A percentile compares a stretch with the other conserved stretches of the same genome.
Evolutionary conservation across 2,797 vertebrate species (phyloP).

Genomic region (Propithecus perrieri): DNA sequence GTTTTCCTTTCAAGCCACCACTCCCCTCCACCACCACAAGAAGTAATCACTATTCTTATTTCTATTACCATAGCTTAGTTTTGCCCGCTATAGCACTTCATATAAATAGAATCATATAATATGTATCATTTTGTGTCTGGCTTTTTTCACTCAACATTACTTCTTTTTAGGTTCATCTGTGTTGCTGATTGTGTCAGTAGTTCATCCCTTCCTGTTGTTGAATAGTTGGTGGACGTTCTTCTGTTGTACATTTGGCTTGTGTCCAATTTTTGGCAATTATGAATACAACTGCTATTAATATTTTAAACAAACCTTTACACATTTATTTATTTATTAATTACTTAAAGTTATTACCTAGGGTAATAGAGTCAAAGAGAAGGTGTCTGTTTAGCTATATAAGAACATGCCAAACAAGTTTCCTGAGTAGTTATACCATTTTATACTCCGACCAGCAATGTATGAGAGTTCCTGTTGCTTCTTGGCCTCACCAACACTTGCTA

Average conservation of each 20-base stretch:
- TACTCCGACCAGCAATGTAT: neutral
- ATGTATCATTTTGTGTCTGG: too few species aligned
- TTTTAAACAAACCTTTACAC: neutral
- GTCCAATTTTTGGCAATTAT: neutral
- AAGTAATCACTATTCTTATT: neutral
- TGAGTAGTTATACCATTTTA: neutral
- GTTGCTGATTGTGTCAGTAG: neutral
- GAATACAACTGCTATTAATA: neutral
- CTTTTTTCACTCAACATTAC: neutral
- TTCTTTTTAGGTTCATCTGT: neutral
- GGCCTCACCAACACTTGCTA: neutral
- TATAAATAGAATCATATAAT: neutral
- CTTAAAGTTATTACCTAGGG: neutral
- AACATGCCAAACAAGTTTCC: neutral
- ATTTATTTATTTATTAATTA: neutral
- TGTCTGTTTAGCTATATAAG: neutral
- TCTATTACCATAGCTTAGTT: too few species aligned
- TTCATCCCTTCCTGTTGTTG: neutral
- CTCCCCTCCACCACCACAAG: neutral
- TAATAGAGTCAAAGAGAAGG: neutral
- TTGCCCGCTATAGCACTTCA: neutral
- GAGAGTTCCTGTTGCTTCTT: neutral
- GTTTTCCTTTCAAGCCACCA: neutral
- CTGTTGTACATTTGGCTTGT: neutral
- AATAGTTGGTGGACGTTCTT: neutral